Evolutionary conservation across 2,888 invertebrate genomes (phyloP), one percentile per base, ranked within the genome.

Genomic region (Branchellion lobata): DNA sequence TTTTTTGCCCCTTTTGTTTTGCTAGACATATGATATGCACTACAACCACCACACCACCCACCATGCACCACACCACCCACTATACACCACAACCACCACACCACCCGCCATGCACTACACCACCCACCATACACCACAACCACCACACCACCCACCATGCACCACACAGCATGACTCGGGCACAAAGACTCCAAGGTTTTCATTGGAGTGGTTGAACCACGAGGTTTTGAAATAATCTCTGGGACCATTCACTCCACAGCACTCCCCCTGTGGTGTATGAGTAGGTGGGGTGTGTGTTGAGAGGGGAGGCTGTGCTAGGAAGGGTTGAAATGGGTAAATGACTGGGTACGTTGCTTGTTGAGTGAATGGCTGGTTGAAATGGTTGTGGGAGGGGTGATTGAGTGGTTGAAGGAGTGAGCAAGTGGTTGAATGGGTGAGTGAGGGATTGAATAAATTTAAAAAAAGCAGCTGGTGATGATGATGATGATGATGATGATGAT

Each of bases 191-290:
- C 80, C 80, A 2, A 40, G 36, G 24, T 57, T 77, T 14, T 72
- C 68, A 29, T 80, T 68, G 72, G 72, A 69, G 40, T 69, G 40
- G 78, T 81, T 81, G 80, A 79, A 81, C 81, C 81, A 81, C 18
- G 69, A 51, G 29, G 76, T 79, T 57, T 40, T 69, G 57, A 77
- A 29, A 78, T 79, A 81, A 65, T 81, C 81, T 24, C 65, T 34
- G 21, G 81, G 81, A 0, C 81, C 81, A 1, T 47, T 47, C 31
- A 77, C 81, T 14, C 81, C 81, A 61, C 81, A 81, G 40, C 81
- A 81, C 51, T 77, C 57, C 31, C 76, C 47, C 81, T 81, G 78
- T 11, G 33, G 69, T 11, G 14, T 3, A 29, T 31, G 69, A 29
- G 8, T 11, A 18, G 69, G 31, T 65, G 65, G 8, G n/a, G 65